phyloP scores from a whole-genome alignment of 23 tunicate genomes.

The Ciona savignyi region DNA sequence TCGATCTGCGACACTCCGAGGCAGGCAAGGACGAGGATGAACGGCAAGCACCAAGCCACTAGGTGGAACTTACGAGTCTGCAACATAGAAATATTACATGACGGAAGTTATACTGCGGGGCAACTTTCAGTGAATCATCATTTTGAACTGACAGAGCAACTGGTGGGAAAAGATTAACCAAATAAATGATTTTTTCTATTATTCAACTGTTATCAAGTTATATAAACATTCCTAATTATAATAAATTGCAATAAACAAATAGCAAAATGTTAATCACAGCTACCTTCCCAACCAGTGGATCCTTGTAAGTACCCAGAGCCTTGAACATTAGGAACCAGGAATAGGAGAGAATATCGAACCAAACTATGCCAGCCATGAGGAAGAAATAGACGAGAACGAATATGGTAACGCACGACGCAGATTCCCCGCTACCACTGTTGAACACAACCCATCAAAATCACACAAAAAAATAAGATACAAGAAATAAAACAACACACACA shows the following conservation, averaged over 20 bases:
- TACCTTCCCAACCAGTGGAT: slow-evolving; percentile 63
- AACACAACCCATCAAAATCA: no score
- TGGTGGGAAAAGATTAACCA: no score
- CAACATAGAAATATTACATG: background rate
- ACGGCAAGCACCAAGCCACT: slow-evolving; percentile 73
- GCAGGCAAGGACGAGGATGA: slow-evolving; percentile 38
- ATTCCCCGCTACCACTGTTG: slow-evolving; percentile 67
- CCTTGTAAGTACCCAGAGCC: slow-evolving; percentile 50
- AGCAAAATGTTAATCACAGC: no score
- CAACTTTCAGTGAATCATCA: no score
- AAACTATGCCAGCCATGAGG: slow-evolving; percentile 80
- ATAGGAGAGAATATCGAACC: slow-evolving; percentile 79
- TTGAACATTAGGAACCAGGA: slow-evolving; percentile 77
- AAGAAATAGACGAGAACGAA: slow-evolving; percentile 72
- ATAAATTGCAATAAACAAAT: no score
- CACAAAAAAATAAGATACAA: no score
- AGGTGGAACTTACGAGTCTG: slow-evolving; percentile 56
- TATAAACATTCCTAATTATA: no score
- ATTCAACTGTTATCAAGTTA: no score
- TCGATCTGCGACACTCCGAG: slow-evolving; percentile 64
- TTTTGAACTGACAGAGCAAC: no score
- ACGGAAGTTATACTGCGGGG: no score
- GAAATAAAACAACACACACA: no score
- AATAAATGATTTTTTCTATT: no score
- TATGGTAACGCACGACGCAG: slow-evolving; percentile 71